Base-by-base conservation (phyloP, 2,888 invertebrate species). In the Nesidiocoris tenuis region DNA sequence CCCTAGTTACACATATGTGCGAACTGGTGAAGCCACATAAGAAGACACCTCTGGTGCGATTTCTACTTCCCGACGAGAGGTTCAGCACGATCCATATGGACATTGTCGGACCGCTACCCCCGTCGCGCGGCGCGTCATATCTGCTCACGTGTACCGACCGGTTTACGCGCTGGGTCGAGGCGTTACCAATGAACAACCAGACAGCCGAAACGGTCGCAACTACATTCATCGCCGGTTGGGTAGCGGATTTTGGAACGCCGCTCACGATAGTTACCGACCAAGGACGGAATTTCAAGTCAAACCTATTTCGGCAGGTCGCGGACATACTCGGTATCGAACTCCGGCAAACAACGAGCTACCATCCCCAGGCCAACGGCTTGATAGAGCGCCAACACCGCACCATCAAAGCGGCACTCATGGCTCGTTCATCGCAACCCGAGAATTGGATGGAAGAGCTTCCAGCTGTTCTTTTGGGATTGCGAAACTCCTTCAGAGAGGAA, bases 111-210 rank as follows among this genome's bases (percentile, higher is more conserved):
- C 70, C 70, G 7, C 59, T 70, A 7, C 70, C 70, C 2, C 61
- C 56, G 17, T 56, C 59, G 7, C 7, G 25, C 9, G 67, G 68
- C 21, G n/a, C 19, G 1, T 17, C 22, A 12, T 70, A 70, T 61
- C 19, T 70, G n/a, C 24, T 66, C 1, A 66, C 66, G 7, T 66
- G 66, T 19, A 66, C 24, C 16, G 66, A 66, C 16, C 24, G 59
- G n/a, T 59, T 23, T 23, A 74, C 61, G n/a, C 74, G 63, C 9
- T 74, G 63, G 74, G 64, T 74, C 18, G 74, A 74, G 25, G 63
- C 74, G 25, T 17, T 64, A 39, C 71, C 61, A 9, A 57, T 71
- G 21, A 21, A 23, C 1, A 21, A 71, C 23, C 74, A 74, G 54
- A 25, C 61, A 22, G 61, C 63, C 18, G 25, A 61, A 5, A 61